Percentiles rank a stretch among this genome's conserved stretches.
Conservation (phyloP, 2,113 vertebrate genomes). For the Centropristis striata region DNA sequence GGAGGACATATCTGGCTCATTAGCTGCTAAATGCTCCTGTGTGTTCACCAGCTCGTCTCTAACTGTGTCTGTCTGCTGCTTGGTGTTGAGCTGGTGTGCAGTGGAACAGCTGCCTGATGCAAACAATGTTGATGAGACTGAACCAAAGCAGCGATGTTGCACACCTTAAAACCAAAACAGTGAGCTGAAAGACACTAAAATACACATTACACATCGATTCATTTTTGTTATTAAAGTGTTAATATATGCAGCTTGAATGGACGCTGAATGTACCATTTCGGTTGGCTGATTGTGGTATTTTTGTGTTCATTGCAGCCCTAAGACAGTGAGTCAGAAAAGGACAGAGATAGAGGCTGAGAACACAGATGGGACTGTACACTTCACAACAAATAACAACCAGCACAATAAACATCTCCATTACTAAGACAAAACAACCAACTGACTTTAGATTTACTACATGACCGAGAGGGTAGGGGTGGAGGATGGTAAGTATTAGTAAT, state of each 20-base stretch:
- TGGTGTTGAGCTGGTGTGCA: too few species aligned
- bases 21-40: background rate
- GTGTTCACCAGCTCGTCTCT: background rate
- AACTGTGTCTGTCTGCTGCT: background rate
- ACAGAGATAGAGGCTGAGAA: slow-evolving; percentile 55
- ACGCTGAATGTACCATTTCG: background rate
- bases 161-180: background rate
- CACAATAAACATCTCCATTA: slow-evolving; percentile 65
- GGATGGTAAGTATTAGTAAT: slow-evolving; percentile 78
- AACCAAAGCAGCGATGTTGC: background rate
- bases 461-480: slow-evolving; percentile 17
- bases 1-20: too few species aligned
- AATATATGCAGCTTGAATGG: background rate
- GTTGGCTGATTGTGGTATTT: background rate
- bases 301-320: slow-evolving; percentile 46
- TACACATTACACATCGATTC: background rate
- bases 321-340: slow-evolving; percentile 5
- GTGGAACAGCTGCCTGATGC: background rate
- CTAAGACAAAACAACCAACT: slow-evolving; percentile 73
- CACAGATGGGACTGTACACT: slow-evolving; percentile 61
- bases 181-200: background rate
- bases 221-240: background rate
- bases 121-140: background rate
- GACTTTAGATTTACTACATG: slow-evolving; percentile 48
- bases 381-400: slow-evolving; percentile 79